phyloP scores from a whole-genome alignment of 2,797 vertebrate species.

The Eupleurogrammus muticus region DNA sequence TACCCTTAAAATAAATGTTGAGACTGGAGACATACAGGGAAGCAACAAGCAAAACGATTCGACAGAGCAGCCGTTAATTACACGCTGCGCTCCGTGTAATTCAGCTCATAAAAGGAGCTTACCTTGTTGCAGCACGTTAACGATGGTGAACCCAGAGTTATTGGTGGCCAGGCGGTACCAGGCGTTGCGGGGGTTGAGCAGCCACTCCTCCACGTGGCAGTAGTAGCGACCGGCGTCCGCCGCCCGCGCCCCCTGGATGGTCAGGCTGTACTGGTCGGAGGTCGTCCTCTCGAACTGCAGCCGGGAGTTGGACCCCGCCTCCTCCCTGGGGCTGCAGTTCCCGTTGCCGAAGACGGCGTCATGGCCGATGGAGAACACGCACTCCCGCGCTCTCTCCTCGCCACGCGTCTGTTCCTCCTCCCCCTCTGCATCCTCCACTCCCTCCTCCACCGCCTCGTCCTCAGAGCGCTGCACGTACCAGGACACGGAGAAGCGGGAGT shows the following conservation, averaged over 20 bases:
- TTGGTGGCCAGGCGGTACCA: constrained; percentile 96
- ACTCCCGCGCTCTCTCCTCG: constrained; percentile 66
- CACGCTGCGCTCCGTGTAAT: not conserved
- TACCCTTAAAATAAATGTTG: constrained; percentile 21
- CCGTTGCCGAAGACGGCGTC: constrained; percentile 91
- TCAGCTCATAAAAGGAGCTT: constrained; percentile 38
- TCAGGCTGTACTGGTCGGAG: constrained; percentile 90
- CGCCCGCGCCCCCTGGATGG: constrained; percentile 86
- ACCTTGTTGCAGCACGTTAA: constrained; percentile 91
- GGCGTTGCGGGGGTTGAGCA: constrained; percentile 89
- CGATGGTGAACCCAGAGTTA: constrained; percentile 88
- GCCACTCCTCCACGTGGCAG: constrained; percentile 95
- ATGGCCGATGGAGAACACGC: constrained; percentile 90
- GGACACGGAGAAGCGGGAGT: constrained; percentile 94
- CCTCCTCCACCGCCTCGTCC: constrained; percentile 59
- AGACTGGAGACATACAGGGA: constrained; percentile 2
- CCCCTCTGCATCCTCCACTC: constrained; percentile 61
- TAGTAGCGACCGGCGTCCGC: constrained; percentile 92
- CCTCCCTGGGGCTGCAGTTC: constrained; percentile 84
- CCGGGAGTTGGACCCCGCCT: constrained; percentile 83
- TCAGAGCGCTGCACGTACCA: constrained; percentile 88
- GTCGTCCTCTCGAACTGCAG: constrained; percentile 93
- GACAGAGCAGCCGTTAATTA: constrained; percentile 21
- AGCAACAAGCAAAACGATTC: constrained; percentile 3
- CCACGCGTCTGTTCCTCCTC: constrained; percentile 68